Evolutionary conservation across 2,888 invertebrate genomes (phyloP), one percentile per base, ranked within the genome.

Genomic region (Physocephala rufipes): DNA sequence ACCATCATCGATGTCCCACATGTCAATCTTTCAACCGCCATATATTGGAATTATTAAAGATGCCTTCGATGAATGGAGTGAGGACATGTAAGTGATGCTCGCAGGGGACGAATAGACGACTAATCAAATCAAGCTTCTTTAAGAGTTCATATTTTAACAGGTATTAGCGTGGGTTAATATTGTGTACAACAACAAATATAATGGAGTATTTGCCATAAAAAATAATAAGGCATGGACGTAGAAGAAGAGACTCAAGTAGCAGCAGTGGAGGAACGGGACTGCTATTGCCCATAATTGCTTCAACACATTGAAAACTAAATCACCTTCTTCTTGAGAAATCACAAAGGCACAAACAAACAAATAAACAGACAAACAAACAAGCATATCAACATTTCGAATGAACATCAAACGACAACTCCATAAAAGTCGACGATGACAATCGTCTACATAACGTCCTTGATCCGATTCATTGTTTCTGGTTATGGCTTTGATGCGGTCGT

Each of bases 371-470:
- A 58, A 24, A 19, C 19, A 21, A 58, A 58, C 15, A 26, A 19
- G 26, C 19, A 19, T 24, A 58, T 21, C 15, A 24, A 58, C 26
- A 58, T 16, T 15, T 5, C 19, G 24, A 15, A 15, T 12, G 19
- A n/a, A n/a, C 28, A 28, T 21, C 2, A n/a, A n/a, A 2, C 26
- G 58, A 58, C 21, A 51, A 28, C 66, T 59, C 28, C 72, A 65
- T 74, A 72, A 73, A 74, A 74, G 71, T n/a, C n/a, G n/a, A n/a
- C n/a, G n/a, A 73, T 71, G 74, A 67, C 73, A 74, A 71, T 66
- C 45, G 70, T 73, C 71, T 66, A 53, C 58, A 30, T 28, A 19
- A 12, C 43, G 26, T 36, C 47, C 63, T 63, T 63, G 45, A 45
- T 63, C 19, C 45, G 36, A 43, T 30, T 62, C 36, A 36, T 45